These are phyloP conservation scores for Pseudomugil gertrudae DNA, from an alignment of 2,797 vertebrate species.

Conservation along the genomic window DNA sequence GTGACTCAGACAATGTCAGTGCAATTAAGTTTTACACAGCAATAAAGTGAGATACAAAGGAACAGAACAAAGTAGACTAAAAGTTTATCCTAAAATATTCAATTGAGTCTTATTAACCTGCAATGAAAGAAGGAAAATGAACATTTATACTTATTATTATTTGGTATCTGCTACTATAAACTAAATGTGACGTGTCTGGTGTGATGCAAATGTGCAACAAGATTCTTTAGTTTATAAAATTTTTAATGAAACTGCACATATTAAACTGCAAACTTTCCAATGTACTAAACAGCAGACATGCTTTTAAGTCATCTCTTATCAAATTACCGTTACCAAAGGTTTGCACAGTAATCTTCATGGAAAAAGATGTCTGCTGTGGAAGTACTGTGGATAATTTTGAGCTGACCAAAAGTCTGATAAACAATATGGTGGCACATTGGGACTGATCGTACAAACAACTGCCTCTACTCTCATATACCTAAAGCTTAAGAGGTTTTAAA, in stretches of 20 bases:
- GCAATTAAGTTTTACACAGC: neutral
- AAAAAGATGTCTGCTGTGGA: constrained; percentile 44
- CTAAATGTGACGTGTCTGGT: neutral
- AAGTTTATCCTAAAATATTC: neutral
- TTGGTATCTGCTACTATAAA: neutral
- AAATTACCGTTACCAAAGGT: constrained; percentile 60
- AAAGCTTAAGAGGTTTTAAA: neutral
- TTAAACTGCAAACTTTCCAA: neutral
- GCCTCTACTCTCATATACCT: neutral
- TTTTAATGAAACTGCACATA: neutral
- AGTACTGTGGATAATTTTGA: constrained; percentile 31
- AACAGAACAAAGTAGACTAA: neutral
- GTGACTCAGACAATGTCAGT: neutral
- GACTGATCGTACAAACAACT: neutral
- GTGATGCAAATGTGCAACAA: neutral
- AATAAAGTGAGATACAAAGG: neutral
- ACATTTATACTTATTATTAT: neutral
- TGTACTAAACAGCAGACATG: constrained; percentile 14
- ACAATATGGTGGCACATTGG: neutral
- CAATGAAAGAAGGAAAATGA: neutral
- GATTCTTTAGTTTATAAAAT: neutral
- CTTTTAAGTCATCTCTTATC: constrained; percentile 49
- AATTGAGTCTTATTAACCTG: neutral
- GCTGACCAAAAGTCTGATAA: neutral
- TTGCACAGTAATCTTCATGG: constrained; percentile 66